These are phyloP conservation scores for Phrixothrix hirtus DNA, from an alignment of 2,888 invertebrate species.

Conservation along the genomic window DNA sequence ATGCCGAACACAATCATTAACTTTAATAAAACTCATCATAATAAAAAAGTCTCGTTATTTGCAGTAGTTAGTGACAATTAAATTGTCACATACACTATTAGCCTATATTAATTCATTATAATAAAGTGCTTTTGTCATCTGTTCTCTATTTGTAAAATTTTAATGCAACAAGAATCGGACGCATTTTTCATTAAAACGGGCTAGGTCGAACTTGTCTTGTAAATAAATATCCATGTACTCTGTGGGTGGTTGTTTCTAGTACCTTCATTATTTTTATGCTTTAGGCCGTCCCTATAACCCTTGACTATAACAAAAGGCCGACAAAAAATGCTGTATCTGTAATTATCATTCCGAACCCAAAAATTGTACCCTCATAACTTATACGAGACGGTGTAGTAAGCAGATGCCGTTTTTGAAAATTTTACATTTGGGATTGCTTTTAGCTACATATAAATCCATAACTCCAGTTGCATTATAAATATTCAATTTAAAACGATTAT, in stretches of 20 bases:
- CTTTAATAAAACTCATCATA: slow-evolving; percentile 4
- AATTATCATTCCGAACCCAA: slow-evolving; percentile 12
- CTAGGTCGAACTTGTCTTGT: slow-evolving; percentile 14
- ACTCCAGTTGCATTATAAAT: slow-evolving; percentile 11
- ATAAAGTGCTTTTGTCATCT: no score
- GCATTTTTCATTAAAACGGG: no score
- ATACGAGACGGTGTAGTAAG: slow-evolving; percentile 7
- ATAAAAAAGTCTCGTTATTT: no score
- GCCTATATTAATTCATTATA: no score
- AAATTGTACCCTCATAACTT: slow-evolving; percentile 13
- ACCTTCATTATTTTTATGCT: slow-evolving; percentile 27
- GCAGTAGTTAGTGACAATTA: slow-evolving; percentile 17
- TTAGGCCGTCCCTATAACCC: slow-evolving; percentile 16
- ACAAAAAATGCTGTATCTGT: slow-evolving; percentile 11
- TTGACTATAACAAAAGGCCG: slow-evolving; percentile 13
- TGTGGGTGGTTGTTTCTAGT: slow-evolving; percentile 23
- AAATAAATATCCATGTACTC: slow-evolving; percentile 13
- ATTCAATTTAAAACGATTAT: slow-evolving; percentile 13
- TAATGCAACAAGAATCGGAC: no score
- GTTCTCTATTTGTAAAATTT: no score
- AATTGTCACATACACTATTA: slow-evolving; percentile 17
- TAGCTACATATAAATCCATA: no score
- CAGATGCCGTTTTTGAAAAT: slow-evolving; percentile 10
- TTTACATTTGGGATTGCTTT: no score
- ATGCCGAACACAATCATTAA: no score